Conservation (phyloP, 2,113 vertebrate genomes). For the human region DNA sequence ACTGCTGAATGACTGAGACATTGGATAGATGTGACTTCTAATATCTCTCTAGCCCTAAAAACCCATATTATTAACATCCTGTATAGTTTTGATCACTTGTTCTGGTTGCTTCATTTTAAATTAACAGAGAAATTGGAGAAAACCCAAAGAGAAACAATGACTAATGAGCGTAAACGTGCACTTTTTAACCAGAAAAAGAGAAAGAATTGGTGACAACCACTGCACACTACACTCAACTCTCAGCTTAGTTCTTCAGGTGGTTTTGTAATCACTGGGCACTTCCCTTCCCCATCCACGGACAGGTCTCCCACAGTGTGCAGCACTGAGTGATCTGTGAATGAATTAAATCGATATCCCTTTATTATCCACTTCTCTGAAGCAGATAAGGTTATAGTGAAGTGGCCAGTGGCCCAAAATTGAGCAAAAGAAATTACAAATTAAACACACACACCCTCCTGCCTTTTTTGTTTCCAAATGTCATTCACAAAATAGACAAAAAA, state of each 20-base stretch:
- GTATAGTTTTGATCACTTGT: neutral
- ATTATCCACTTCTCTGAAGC: neutral
- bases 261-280: neutral
- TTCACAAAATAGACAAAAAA: slow-evolving; percentile 1
- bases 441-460: neutral
- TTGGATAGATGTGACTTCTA: neutral
- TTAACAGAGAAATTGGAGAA: neutral
- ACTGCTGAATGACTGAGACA: neutral
- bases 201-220: neutral
- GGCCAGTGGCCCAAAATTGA: neutral
- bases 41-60: neutral
- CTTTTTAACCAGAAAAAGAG: neutral
- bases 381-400: neutral
- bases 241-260: neutral
- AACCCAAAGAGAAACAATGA: neutral
- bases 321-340: neutral
- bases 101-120: neutral
- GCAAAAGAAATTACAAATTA: slow-evolving; percentile 19
- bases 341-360: neutral
- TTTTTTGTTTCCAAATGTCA: slow-evolving; percentile 18
- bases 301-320: neutral
- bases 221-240: neutral
- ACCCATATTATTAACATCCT: neutral
- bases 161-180: neutral
- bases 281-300: neutral